Base-by-base conservation (phyloP, 37 sponge, comb jelly and placozoan species). In the Eunapius fragilis region DNA sequence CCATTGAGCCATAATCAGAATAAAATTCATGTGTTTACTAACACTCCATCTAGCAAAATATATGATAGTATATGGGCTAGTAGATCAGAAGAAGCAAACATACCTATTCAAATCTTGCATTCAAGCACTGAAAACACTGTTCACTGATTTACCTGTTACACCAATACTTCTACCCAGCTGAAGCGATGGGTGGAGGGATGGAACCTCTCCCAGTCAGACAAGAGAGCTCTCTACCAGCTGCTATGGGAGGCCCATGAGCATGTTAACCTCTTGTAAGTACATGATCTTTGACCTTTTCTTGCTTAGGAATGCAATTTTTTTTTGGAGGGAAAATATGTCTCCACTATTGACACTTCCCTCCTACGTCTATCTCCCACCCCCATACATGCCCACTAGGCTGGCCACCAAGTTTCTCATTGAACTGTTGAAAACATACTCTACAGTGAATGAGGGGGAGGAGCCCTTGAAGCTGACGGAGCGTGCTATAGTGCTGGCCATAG, bases 131-230 rank as follows among this genome's bases (percentile, higher is more conserved):
- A n/a, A n/a, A n/a, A n/a, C n/a, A n/a, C n/a, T n/a, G n/a, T n/a
- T n/a, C n/a, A n/a, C n/a, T n/a, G n/a, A n/a, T n/a, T n/a, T n/a
- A n/a, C n/a, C n/a, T n/a, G n/a, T n/a, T n/a, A n/a, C n/a, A n/a
- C n/a, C n/a, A n/a, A n/a, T n/a, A 7, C 9, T 10, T 2, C 24
- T 27, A 37, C 7, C 9, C 33, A 89, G 90, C 31, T 89, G 30
- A 67, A 77, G n/a, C 72, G 74, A 17, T 89, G 90, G 90, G 58
- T 80, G 34, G 80, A 80, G 70, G 37, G 37, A 13, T 91, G 91
- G 91, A 30, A 71, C 26, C 31, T 86, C 2, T 70, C 80, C 0
- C 30, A 58, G 49, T 28, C 28, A 0, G 48, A 91, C 72, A 86
- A 50, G 26, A 69, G 69, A 76, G 45, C 69, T 12, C 41, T 86